Evolutionary conservation across 1,140 invertebrate species (phyloP).

Genomic region (Sipha flava): DNA sequence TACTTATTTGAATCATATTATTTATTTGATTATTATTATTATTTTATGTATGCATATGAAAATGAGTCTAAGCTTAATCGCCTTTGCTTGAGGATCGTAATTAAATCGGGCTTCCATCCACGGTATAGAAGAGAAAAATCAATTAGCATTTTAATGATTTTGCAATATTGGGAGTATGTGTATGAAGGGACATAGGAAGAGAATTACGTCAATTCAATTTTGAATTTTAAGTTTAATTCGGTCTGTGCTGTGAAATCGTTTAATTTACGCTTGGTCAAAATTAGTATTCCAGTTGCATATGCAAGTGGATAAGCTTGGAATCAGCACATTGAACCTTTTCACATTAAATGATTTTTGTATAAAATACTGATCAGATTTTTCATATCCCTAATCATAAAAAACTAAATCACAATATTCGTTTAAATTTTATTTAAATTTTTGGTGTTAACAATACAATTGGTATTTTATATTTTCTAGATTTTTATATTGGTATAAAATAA

Average conservation of each 20-base stretch:
- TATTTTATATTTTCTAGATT: no score
- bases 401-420: neutral
- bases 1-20: neutral
- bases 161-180: neutral
- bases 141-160: slow-evolving; percentile 28
- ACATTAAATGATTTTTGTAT: slow-evolving; percentile 12
- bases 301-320: slow-evolving; percentile 1
- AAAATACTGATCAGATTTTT: neutral
- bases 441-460: neutral
- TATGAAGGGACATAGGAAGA: neutral
- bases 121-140: slow-evolving; percentile 11
- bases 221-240: slow-evolving; percentile 3
- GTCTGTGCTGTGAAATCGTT: neutral
- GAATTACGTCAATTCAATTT: slow-evolving; percentile 22
- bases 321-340: neutral
- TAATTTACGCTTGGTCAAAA: slow-evolving; percentile 25
- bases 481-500: no score
- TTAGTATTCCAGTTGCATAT: slow-evolving; percentile 19
- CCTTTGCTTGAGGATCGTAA: neutral
- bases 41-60: neutral
- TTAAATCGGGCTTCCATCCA: neutral
- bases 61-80: neutral
- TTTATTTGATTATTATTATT: neutral
- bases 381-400: neutral
- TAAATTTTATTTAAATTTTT: neutral